Evolutionary conservation across 92 coral and sea anemone species (phyloP), one percentile per base, ranked within the genome.

Genomic region (Paramuricea clavata): DNA sequence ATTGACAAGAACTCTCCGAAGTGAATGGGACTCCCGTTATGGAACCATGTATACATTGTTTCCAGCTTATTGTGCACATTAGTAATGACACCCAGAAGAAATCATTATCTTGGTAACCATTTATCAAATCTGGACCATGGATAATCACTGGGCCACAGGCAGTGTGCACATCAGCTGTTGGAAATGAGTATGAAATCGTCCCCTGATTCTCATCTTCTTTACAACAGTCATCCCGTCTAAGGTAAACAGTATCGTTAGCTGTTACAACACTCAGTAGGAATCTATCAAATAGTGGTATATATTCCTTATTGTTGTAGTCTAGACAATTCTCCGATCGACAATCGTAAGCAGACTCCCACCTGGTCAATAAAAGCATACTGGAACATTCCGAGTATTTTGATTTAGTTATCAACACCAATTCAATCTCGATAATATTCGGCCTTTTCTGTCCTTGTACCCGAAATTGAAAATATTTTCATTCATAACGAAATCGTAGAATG

Each of bases 281-380:
- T n/a, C n/a, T n/a, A n/a, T n/a, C n/a, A n/a, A n/a, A n/a, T n/a
- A n/a, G n/a, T n/a, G n/a, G n/a, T n/a, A n/a, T n/a, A n/a, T n/a
- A n/a, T n/a, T n/a, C n/a, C n/a, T n/a, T n/a, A n/a, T n/a, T n/a
- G n/a, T n/a, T n/a, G n/a, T n/a, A n/a, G n/a, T n/a, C n/a, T 49
- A 56, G 49, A 16, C 25, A 71, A 69, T 69, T 61, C 41, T 69
- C 87, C 43, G 61, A 71, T 74, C 83, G 70, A 83, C 36, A 62
- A 79, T 56, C 36, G 31, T 21, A 61, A 69, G 86, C 60, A 8
- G 90, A 79, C 32, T 61, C 69, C 86, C 86, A 80, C 79, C 65
- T 59, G 57, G 12, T 60, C n/a, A 69, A 25, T 23, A 71, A 41
- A 44, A 79, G 77, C 25, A 67, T 87, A 43, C 86, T 80, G 25